Conservation (phyloP, 1,140 invertebrate genomes). For the Helicoverpa zea region DNA sequence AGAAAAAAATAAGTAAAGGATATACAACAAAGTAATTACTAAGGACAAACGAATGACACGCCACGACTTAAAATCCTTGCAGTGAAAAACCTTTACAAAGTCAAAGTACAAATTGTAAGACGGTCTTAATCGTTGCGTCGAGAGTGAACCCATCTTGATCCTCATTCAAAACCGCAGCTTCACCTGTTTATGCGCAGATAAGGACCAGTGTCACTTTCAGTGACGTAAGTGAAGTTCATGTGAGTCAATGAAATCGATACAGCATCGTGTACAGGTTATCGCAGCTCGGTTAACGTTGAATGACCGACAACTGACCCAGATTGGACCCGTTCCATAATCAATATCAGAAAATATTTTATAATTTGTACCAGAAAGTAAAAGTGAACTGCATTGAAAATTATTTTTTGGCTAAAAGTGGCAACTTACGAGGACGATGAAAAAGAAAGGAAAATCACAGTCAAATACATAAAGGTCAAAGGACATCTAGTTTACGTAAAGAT, state of each 20-base stretch:
- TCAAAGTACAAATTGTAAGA: background rate
- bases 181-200: conserved; percentile 32
- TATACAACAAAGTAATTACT: background rate
- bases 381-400: background rate
- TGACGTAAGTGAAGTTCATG: conserved; percentile 42
- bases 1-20: background rate
- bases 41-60: background rate
- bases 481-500: too few species aligned
- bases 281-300: conserved; percentile 43
- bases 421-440: background rate
- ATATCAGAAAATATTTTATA: conserved; percentile 30
- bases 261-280: conserved; percentile 49
- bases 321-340: conserved; percentile 41
- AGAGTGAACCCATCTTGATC: background rate
- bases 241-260: conserved; percentile 50
- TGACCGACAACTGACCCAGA: conserved; percentile 52
- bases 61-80: background rate
- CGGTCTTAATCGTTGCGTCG: background rate
- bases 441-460: background rate
- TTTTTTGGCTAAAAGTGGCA: background rate
- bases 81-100: background rate
- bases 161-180: background rate
- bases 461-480: too few species aligned
- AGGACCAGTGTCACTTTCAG: conserved; percentile 13
- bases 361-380: conserved; percentile 21